phyloP scores from a whole-genome alignment of 2,888 invertebrate genomes.

The Anaspis maculata region DNA sequence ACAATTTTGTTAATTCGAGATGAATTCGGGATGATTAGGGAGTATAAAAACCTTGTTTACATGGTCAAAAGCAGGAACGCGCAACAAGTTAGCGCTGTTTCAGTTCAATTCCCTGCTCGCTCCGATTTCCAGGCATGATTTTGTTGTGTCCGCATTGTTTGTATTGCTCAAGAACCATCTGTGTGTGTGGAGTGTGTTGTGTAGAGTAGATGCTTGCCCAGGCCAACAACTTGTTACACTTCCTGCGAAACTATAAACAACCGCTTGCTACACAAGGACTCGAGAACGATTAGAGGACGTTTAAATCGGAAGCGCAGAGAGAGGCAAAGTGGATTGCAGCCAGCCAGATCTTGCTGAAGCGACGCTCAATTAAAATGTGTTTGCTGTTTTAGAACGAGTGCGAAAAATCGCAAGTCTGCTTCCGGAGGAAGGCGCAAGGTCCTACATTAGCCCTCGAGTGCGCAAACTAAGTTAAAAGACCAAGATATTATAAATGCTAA shows the following conservation, averaged over 20 bases:
- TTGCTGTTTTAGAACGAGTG: no score
- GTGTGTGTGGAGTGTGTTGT: no score
- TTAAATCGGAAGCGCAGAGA: no score
- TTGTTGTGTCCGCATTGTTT: constrained; percentile 25
- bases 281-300: no score
- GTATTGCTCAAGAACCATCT: constrained; percentile 22
- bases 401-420: no score
- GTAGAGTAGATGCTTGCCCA: constrained; percentile 14
- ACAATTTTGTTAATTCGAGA: no score
- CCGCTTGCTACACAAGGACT: no score
- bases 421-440: no score
- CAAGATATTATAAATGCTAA: constrained; percentile 26
- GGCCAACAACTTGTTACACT: constrained; percentile 29
- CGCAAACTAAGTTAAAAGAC: constrained; percentile 15
- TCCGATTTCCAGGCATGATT: constrained; percentile 18
- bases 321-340: no score
- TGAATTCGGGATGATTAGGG: constrained; percentile 10
- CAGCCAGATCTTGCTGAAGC: no score
- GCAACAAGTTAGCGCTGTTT: constrained; percentile 24
- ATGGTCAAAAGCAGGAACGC: constrained; percentile 15
- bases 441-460: constrained; percentile 1
- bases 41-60: constrained; percentile 16
- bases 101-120: constrained; percentile 16
- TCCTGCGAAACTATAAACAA: constrained; percentile 23
- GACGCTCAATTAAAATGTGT: no score